phyloP scores from a whole-genome alignment of 2,888 invertebrate species.

The Odontothrips loti region DNA sequence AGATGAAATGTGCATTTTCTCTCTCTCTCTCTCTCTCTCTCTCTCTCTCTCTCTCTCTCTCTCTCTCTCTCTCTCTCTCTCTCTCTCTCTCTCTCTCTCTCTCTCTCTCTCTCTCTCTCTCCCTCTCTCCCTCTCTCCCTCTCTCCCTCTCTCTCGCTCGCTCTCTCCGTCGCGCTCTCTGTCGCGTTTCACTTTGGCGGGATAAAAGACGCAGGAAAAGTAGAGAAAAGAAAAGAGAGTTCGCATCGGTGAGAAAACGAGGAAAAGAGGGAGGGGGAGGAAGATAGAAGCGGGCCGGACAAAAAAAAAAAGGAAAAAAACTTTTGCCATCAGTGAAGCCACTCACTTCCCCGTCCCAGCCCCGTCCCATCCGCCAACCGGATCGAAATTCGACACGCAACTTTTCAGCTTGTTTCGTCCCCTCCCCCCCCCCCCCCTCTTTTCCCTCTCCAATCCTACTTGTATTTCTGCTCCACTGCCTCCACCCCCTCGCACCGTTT shows the following conservation, averaged over 20 bases:
- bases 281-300: not conserved
- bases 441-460: not conserved
- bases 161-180: not conserved
- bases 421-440: not conserved
- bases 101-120: too few species aligned
- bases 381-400: conserved; percentile 24
- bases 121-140: too few species aligned
- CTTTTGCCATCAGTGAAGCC: conserved; percentile 16
- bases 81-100: too few species aligned
- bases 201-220: not conserved
- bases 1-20: too few species aligned
- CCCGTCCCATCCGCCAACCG: not conserved
- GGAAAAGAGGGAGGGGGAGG: not conserved
- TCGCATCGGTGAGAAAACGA: not conserved
- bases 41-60: too few species aligned
- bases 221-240: not conserved
- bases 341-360: not conserved
- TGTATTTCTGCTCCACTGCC: too few species aligned
- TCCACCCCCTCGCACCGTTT: too few species aligned
- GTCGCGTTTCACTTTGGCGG: not conserved
- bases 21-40: too few species aligned
- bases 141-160: not conserved
- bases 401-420: not conserved
- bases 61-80: too few species aligned
- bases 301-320: not conserved